phyloP scores from a whole-genome alignment of 2,113 vertebrate genomes.

The Siphamia tubifer region DNA sequence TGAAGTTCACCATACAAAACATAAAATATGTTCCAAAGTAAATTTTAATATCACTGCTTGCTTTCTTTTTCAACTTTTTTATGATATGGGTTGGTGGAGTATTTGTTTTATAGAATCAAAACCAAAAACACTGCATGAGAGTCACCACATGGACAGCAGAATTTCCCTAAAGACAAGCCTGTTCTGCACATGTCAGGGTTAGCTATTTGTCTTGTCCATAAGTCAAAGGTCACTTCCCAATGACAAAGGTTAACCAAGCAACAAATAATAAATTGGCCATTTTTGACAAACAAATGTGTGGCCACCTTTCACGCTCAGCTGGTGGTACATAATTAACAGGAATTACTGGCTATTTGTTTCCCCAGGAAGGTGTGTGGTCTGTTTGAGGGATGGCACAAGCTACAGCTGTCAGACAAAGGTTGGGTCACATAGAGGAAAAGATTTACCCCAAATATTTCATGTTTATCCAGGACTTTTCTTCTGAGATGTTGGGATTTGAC shows the following conservation, averaged over 20 bases:
- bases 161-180: conserved; percentile 45
- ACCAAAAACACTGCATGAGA: too few relatives aligned
- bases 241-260: conserved; percentile 70
- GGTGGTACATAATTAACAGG: conserved; percentile 35
- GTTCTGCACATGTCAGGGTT: conserved; percentile 71
- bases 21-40: too few relatives aligned
- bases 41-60: too few relatives aligned
- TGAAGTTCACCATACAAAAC: too few relatives aligned
- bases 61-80: too few relatives aligned
- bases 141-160: conserved; percentile 9
- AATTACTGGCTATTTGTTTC: conserved; percentile 7
- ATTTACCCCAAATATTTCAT: not conserved
- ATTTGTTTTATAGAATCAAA: too few relatives aligned
- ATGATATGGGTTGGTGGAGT: too few relatives aligned
- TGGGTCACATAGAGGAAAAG: not conserved
- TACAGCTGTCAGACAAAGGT: conserved; percentile 44
- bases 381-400: conserved; percentile 26
- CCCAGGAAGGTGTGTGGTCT: conserved; percentile 57
- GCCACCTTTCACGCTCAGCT: not conserved
- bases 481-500: conserved; percentile 28
- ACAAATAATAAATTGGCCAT: conserved; percentile 55
- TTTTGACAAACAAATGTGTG: conserved; percentile 55
- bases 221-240: conserved; percentile 34
- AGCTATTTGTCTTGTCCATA: conserved; percentile 43
- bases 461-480: conserved; percentile 2